A percentile compares a stretch with the other conserved stretches of the same genome.
Evolutionary conservation across 2,113 vertebrate species (phyloP).

Genomic region (Labrus mixtus): DNA sequence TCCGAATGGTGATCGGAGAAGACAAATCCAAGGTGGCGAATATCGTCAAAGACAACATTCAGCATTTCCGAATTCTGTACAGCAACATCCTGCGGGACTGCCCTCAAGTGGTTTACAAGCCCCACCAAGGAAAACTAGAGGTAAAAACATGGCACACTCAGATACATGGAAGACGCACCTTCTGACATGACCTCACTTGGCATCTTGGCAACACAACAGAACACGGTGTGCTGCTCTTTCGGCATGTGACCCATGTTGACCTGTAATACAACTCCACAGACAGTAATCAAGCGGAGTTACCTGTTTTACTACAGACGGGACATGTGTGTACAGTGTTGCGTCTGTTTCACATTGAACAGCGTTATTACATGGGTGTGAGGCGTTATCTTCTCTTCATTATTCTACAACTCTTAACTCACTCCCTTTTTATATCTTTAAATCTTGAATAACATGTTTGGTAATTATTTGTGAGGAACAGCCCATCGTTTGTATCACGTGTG

Average conservation of each 20-base stretch:
- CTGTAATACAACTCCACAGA: too few relatives aligned
- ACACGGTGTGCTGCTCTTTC: neutral
- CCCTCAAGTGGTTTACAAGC: conserved; percentile 93
- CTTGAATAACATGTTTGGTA: conserved; percentile 27
- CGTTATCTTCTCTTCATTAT: neutral
- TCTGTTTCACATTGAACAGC: too few relatives aligned
- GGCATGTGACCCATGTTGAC: neutral
- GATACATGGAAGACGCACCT: neutral
- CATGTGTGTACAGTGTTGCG: too few relatives aligned
- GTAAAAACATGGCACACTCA: conserved; percentile 73
- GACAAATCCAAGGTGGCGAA: conserved; percentile 93
- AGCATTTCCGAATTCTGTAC: conserved; percentile 92
- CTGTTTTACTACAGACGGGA: too few relatives aligned
- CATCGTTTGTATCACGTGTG: neutral
- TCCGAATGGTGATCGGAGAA: conserved; percentile 96
- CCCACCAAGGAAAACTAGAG: conserved; percentile 92
- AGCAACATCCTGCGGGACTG: conserved; percentile 90
- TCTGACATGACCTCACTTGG: neutral
- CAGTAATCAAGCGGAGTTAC: too few relatives aligned
- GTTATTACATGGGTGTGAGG: neutral
- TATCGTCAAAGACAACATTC: conserved; percentile 91
- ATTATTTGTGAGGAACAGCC: neutral
- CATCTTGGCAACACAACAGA: neutral
- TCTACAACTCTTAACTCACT: conserved; percentile 11
- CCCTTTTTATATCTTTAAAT: too few relatives aligned